A percentile compares a stretch with the other conserved stretches of the same genome.
Conservation (phyloP, 2,797 vertebrate species). For the Dryobates pubescens region DNA sequence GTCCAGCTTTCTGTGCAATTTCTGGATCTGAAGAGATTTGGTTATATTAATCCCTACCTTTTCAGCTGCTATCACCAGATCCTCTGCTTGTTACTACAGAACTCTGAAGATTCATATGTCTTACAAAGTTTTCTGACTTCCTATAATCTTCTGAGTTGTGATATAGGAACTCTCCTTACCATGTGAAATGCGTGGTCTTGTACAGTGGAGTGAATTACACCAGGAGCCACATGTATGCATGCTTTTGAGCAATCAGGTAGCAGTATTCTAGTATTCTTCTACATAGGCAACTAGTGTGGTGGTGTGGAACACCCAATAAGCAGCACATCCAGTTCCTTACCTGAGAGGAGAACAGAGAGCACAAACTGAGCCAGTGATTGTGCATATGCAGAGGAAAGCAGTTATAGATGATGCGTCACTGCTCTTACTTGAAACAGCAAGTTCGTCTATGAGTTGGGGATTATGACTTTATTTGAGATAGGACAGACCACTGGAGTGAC, state of each 20-base stretch:
- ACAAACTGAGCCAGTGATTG: background rate
- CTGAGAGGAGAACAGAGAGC: background rate
- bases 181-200: background rate
- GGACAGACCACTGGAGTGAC: background rate
- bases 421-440: background rate
- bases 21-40: background rate
- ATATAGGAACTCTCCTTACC: background rate
- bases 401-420: background rate
- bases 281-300: background rate
- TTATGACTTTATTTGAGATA: background rate
- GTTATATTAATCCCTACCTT: background rate
- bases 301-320: background rate
- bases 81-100: background rate
- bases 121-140: background rate
- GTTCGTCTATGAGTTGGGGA: background rate
- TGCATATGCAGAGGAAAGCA: background rate
- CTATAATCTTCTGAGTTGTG: background rate
- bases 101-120: background rate
- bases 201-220: background rate
- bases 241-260: background rate
- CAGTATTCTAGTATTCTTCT: background rate
- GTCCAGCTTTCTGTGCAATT: background rate
- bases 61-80: background rate
- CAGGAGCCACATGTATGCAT: rapidly evolving
- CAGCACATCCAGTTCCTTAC: background rate